Base-by-base conservation (phyloP, 2,888 invertebrate species). In the Pimpla rufipes region DNA sequence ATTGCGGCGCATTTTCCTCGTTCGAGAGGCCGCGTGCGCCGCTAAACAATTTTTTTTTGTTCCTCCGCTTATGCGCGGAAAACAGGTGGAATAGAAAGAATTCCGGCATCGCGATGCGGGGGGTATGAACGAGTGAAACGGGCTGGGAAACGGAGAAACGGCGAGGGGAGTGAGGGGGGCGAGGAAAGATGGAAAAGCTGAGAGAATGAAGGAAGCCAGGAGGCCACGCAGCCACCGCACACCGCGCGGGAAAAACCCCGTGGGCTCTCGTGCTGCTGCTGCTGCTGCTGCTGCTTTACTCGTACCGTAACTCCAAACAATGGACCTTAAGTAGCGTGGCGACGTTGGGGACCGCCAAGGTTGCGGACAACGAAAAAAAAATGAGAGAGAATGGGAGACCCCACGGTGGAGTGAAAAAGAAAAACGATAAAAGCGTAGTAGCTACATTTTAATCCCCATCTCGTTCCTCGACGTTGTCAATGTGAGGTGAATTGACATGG, bases 301-400 rank as follows among this genome's bases (percentile, higher is more conserved):
- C 81, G 78, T 45, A 75, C 64, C 74, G 79, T 81, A 84, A 79
- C 85, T 87, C 76, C 80, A 88, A 88, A 88, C 88, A 87, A 88
- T 89, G 87, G 82, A 85, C 82, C 84, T 86, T 88, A 87, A 89
- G 81, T 86, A 87, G 88, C 81, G 73, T 67, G 85, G 78, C 68
- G 85, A 80, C 77, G 85, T 81, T 77, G 67, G 64, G 59, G 45
- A 37, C 47, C 50, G 35, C 8, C 62, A 55, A 70, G 62, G 55
- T 2, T 52, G 64, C n/a, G 11, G 37, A 70, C 35, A 57, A 78
- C n/a, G 70, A 76, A 68, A 50, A 62, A 73, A 59, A 29, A 29
- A 29, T 29, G 5, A 29, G 5, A 29, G 5, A 29, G 5, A n/a
- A n/a, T n/a, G n/a, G n/a, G n/a, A 8, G 10, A 23, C 35, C 18